These are phyloP conservation scores for Lepidocolaptes lacrymiger DNA, from an alignment of 2,797 vertebrate species.

Conservation along the genomic window DNA sequence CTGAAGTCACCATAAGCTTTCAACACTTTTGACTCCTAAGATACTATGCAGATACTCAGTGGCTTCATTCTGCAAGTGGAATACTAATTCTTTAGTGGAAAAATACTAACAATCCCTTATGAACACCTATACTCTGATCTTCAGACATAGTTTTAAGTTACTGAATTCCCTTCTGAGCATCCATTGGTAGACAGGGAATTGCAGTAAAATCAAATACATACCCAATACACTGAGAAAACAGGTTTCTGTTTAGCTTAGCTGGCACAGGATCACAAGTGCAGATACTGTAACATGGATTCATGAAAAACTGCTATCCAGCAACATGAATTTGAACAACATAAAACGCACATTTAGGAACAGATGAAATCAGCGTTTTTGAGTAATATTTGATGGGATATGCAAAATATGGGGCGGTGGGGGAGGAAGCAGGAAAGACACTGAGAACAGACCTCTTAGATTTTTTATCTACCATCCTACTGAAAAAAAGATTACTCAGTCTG, in stretches of 20 bases:
- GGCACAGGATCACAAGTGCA: not conserved
- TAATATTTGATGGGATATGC: not conserved
- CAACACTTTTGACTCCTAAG: not conserved
- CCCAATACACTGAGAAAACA: not conserved
- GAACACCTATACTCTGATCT: not conserved
- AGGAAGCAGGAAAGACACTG: not conserved
- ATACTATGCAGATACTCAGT: not conserved
- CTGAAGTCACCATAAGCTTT: not conserved
- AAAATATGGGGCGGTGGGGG: not conserved
- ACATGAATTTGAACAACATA: not conserved
- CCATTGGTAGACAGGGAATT: not conserved
- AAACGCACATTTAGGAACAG: not conserved
- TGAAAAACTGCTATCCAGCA: not conserved
- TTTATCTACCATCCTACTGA: not conserved
- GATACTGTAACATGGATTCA: fast-evolving
- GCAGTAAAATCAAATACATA: not conserved
- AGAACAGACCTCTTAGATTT: not conserved
- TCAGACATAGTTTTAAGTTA: not conserved
- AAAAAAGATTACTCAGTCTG: not conserved
- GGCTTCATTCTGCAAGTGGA: not conserved
- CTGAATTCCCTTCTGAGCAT: not conserved
- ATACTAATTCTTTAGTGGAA: not conserved
- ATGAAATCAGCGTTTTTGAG: not conserved
- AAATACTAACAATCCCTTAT: not conserved
- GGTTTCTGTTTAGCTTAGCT: not conserved